These are phyloP conservation scores for Smittia aterrima DNA, from an alignment of 2,888 invertebrate genomes.

Conservation along the genomic window DNA sequence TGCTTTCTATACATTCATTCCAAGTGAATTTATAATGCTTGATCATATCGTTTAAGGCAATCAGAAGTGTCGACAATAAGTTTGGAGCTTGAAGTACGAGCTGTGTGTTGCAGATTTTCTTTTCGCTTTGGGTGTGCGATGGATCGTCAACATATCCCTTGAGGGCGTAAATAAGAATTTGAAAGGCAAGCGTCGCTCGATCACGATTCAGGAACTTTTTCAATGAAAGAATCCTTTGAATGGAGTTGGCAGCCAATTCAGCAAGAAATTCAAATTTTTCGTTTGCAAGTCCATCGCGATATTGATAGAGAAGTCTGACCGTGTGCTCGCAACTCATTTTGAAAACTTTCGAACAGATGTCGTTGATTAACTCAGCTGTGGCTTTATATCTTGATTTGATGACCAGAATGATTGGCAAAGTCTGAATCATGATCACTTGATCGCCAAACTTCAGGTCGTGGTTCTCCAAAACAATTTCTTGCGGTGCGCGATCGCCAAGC, in stretches of 20 bases:
- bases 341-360: conserved; percentile 57
- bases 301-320: conserved; percentile 59
- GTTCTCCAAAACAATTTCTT: conserved; percentile 50
- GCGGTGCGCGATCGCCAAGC: conserved; percentile 49
- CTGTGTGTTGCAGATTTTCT: conserved; percentile 48
- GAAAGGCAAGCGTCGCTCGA: conserved; percentile 60
- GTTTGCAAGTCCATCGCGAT: conserved; percentile 56
- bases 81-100: conserved; percentile 54
- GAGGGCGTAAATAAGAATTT: conserved; percentile 27
- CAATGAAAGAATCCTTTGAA: conserved; percentile 51
- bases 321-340: conserved; percentile 64
- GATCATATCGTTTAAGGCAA: conserved; percentile 64
- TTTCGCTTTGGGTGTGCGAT: conserved; percentile 17
- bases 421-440: conserved; percentile 61
- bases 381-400: conserved; percentile 47
- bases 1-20: conserved; percentile 74
- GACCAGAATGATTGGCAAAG: conserved; percentile 61
- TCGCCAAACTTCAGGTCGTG: conserved; percentile 56
- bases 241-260: conserved; percentile 50
- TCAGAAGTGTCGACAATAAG: conserved; percentile 65
- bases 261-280: conserved; percentile 46
- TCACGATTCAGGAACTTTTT: conserved; percentile 60
- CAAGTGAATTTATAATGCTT: conserved; percentile 70
- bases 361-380: conserved; percentile 56
- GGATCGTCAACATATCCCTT: conserved; percentile 42